Evolutionary conservation across 1,140 invertebrate species (phyloP).

Genomic region (Orchestia grillus): DNA sequence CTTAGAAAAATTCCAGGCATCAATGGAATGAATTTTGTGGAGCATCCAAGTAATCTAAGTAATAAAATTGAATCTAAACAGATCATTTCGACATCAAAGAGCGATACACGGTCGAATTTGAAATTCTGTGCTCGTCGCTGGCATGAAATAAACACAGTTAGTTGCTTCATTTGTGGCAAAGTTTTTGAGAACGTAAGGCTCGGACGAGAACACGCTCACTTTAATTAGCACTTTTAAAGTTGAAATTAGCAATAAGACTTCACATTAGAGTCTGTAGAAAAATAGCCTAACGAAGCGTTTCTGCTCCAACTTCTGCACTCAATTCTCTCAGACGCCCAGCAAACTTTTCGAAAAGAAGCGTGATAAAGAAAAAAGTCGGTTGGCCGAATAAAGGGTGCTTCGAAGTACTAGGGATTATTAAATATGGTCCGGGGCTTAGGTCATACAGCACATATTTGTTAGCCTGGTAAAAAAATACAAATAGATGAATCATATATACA

Average conservation of each 20-base stretch:
- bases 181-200: not conserved
- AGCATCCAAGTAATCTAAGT: not conserved
- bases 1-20: not conserved
- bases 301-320: constrained; percentile 14
- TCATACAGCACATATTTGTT: not conserved
- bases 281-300: constrained; percentile 46
- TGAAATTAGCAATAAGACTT: constrained; percentile 51
- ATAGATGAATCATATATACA: not conserved
- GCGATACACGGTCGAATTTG: not conserved
- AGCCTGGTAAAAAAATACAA: not conserved
- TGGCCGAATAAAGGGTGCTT: not conserved
- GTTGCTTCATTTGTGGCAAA: constrained; percentile 7
- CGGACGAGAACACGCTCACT: not conserved
- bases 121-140: not conserved
- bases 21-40: not conserved
- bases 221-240: constrained; percentile 44
- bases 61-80: not conserved
- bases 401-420: not conserved
- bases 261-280: constrained; percentile 40
- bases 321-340: not conserved
- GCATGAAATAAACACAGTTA: not conserved
- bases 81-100: not conserved
- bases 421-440: not conserved
- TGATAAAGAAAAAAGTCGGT: not conserved
- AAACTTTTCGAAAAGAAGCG: not conserved